Base-by-base conservation (phyloP, 2,113 vertebrate species). In the Tylochromis polylepis region DNA sequence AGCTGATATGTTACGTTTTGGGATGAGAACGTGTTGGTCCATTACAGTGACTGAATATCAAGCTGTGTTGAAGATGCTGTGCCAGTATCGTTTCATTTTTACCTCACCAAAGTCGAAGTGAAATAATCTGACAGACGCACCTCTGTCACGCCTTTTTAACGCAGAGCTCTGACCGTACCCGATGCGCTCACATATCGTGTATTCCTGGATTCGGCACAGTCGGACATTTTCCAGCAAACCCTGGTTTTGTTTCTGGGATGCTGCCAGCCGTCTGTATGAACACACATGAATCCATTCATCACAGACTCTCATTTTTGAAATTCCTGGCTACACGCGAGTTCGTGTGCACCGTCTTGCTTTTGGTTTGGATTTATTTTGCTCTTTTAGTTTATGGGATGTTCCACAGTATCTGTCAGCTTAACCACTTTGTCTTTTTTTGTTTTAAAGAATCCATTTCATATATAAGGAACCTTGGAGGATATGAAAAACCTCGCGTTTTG, bases 71-170 rank as follows among this genome's bases (percentile, higher is more conserved):
- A 15, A 49, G 14, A 51, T 51, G 46, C 46, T 7, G 46, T 15
- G 36, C 12, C 22, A 43, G 65, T 5, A 16, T 3, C 27, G 4
- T 70, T 43, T 15, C 12, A 70, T 2, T 38, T 34, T 3, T 11
- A 8, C 34, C n/a, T 38, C 34, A n/a, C 1, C 38, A 22, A 20
- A 22, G 31, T 38, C 0, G 34, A 34, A 34, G 59, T 34, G 16
- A 62, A 62, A 62, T 27, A 36, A 36, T 62, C 5, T 20, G 59
- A 62, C 18, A 36, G 31, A 65, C 20, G 31, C 60, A n/a, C 10
- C 16, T 0, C 31, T 7, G 31, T 65, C 60, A 36, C 60, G 36
- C 10, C 59, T 62, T 36, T 62, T 36, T 62, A 34, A 31, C 36
- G 31, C 34, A 38, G 31, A 65, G 18, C 60, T n/a, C 34, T 65